Evolutionary conservation across 2,888 invertebrate species (phyloP).

Genomic region (Hyposoter didymator): DNA sequence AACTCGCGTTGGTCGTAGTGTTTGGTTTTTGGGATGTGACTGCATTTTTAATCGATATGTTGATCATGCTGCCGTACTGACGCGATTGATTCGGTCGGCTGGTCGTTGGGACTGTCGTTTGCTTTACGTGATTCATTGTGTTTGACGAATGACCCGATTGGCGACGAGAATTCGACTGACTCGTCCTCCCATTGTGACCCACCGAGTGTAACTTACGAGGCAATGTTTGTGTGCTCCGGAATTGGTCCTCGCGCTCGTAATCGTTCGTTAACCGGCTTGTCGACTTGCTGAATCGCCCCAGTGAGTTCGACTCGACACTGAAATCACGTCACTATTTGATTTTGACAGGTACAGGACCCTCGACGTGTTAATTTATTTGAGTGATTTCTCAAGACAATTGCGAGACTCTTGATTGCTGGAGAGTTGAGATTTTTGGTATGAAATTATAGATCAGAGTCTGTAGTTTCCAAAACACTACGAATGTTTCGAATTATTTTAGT

Average conservation of each 20-base stretch:
- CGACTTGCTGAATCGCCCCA: slow-evolving; percentile 94
- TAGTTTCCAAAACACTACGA: neutral
- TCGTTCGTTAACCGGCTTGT: slow-evolving; percentile 88
- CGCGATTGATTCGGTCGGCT: slow-evolving; percentile 58
- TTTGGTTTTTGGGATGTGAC: slow-evolving; percentile 74
- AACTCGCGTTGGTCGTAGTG: slow-evolving; percentile 33
- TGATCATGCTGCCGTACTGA: slow-evolving; percentile 85
- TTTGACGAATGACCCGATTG: slow-evolving; percentile 41
- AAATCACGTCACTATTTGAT: slow-evolving; percentile 77
- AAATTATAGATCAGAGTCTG: neutral
- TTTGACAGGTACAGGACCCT: neutral
- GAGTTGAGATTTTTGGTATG: neutral
- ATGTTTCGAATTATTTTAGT: neutral
- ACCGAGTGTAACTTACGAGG: slow-evolving; percentile 86
- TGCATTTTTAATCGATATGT: slow-evolving; percentile 88
- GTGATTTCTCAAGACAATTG: neutral
- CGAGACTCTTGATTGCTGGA: neutral
- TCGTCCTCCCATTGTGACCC: slow-evolving; percentile 69
- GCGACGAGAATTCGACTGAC: slow-evolving; percentile 52
- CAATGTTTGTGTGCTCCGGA: slow-evolving; percentile 90
- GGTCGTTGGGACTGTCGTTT: slow-evolving; percentile 38
- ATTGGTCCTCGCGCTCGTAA: slow-evolving; percentile 86
- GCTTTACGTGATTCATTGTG: slow-evolving; percentile 66
- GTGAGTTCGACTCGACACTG: slow-evolving; percentile 90
- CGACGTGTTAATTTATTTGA: neutral